Evolutionary conservation across 2,797 vertebrate genomes (phyloP).

Genomic region (Enteromius afrohamiltoni): DNA sequence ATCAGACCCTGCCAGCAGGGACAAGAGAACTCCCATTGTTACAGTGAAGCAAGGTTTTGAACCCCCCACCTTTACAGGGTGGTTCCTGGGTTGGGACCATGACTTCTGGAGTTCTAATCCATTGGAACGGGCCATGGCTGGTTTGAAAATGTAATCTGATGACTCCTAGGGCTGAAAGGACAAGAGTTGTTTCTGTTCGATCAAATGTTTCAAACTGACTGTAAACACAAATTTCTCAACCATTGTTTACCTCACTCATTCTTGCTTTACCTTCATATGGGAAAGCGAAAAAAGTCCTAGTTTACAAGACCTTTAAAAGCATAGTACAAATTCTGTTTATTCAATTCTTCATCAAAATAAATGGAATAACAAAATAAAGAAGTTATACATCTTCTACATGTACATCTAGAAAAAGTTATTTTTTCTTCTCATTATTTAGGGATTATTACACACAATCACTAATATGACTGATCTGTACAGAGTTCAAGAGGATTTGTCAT

Average conservation of each 20-base stretch:
- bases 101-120: constrained; percentile 67
- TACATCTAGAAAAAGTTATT: neutral
- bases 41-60: constrained; percentile 63
- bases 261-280: neutral
- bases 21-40: constrained; percentile 66
- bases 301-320: neutral
- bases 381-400: neutral
- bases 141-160: constrained; percentile 70
- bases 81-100: constrained; percentile 70
- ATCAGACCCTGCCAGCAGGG: constrained; percentile 80
- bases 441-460: neutral
- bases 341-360: constrained; percentile 5
- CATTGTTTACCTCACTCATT: neutral
- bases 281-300: neutral
- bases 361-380: constrained; percentile 11
- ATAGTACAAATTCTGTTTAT: neutral
- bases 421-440: neutral
- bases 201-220: neutral
- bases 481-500: neutral
- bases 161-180: neutral
- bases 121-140: constrained; percentile 77
- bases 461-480: neutral
- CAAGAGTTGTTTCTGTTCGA: constrained; percentile 6
- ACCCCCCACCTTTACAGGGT: constrained; percentile 68
- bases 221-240: neutral